Evolutionary conservation across 2,888 invertebrate genomes (phyloP).

Genomic region (Oasisia sp.): DNA sequence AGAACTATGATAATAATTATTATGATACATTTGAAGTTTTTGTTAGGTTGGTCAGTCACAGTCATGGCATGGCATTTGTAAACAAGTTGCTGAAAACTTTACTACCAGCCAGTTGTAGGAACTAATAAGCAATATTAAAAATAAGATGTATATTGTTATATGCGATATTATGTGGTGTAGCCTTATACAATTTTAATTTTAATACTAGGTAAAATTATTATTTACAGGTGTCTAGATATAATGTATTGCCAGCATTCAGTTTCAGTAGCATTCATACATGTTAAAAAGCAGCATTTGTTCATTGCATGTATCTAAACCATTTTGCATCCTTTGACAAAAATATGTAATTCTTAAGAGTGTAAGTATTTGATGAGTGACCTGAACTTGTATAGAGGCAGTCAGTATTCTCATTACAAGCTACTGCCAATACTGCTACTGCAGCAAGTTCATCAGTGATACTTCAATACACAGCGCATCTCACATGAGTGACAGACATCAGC

Average conservation of each 20-base stretch:
- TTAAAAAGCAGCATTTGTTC: background rate
- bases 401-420: background rate
- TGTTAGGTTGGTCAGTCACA: too few relatives aligned
- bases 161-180: too few relatives aligned
- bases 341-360: background rate
- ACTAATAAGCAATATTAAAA: background rate
- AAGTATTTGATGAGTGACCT: background rate
- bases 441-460: background rate
- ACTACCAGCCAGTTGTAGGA: too few relatives aligned
- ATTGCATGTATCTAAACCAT: background rate
- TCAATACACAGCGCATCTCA: background rate
- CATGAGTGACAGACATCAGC: background rate
- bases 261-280: background rate
- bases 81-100: too few relatives aligned
- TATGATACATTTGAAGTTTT: too few relatives aligned
- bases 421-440: background rate
- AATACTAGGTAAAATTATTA: background rate
- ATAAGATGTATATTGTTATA: too few relatives aligned
- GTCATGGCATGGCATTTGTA: too few relatives aligned
- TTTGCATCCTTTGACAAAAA: background rate
- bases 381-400: background rate
- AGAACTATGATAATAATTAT: background rate
- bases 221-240: background rate
- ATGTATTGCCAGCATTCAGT: background rate
- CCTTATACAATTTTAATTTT: too few relatives aligned